A percentile compares a stretch with the other conserved stretches of the same genome.
phyloP scores from a whole-genome alignment of 2,888 invertebrate species.

The Pedicia rivosa region DNA sequence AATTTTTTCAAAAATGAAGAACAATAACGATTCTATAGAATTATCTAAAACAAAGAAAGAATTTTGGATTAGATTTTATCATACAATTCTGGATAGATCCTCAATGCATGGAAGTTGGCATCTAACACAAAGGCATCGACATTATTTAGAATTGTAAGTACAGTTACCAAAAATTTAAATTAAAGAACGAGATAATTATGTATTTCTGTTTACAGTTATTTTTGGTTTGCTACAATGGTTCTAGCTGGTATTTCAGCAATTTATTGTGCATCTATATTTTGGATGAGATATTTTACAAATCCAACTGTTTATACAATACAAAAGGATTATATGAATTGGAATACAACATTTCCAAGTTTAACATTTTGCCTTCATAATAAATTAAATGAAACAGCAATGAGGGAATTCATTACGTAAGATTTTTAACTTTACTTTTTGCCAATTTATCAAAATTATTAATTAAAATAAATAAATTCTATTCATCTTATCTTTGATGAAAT shows the following conservation, averaged over 20 bases:
- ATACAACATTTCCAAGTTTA: conserved; percentile 13
- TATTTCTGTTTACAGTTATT: conserved; percentile 8
- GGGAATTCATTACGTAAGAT: conserved; percentile 10
- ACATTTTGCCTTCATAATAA: conserved; percentile 12
- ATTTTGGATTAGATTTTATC: conserved; percentile 7
- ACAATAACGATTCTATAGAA: too few species aligned
- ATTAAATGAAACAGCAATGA: conserved; percentile 12
- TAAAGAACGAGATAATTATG: too few species aligned
- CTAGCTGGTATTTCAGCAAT: conserved; percentile 2
- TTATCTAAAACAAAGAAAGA: too few species aligned
- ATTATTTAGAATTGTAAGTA: conserved; percentile 10
- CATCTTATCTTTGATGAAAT: too few species aligned
- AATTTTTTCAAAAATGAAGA: too few species aligned
- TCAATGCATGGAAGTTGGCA: conserved; percentile 10
- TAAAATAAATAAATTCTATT: conserved; percentile 6
- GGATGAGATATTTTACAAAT: conserved; percentile 10
- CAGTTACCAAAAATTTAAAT: not conserved
- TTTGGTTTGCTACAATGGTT: conserved; percentile 8
- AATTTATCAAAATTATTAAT: conserved; percentile 5
- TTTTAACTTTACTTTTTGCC: too few species aligned
- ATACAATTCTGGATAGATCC: conserved; percentile 6
- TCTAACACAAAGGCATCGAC: conserved; percentile 6
- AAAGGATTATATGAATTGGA: conserved; percentile 13
- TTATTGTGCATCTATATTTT: conserved; percentile 7
- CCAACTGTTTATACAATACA: conserved; percentile 13